Conservation (phyloP, 1,140 invertebrate genomes). For the Belonocnema kinseyi region DNA sequence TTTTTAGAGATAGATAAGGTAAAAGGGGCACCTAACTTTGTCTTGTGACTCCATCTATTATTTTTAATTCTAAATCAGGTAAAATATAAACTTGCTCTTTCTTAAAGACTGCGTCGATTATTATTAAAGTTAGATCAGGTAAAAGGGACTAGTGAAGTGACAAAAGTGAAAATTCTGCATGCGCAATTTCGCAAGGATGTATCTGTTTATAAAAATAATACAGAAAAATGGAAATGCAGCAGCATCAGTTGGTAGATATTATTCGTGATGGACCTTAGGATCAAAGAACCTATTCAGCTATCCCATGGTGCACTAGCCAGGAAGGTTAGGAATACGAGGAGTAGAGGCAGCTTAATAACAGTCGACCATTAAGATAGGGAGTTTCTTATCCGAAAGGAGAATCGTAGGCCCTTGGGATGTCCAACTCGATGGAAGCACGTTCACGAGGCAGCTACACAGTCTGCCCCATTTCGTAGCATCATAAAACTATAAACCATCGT, state of each 20-base stretch:
- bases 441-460: background rate
- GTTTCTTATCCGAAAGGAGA: conserved; percentile 9
- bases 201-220: no score
- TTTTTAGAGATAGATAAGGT: no score
- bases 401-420: conserved; percentile 4
- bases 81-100: no score
- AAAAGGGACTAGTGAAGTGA: no score
- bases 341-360: background rate
- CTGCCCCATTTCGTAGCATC: background rate
- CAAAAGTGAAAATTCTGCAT: no score
- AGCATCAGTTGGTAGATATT: background rate
- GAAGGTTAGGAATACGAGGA: background rate
- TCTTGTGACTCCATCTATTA: no score
- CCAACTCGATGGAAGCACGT: background rate
- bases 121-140: no score
- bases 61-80: no score
- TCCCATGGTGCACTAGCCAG: no score
- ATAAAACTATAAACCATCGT: conserved; percentile 10
- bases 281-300: background rate
- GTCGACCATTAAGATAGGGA: conserved; percentile 14
- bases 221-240: background rate
- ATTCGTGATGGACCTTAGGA: background rate
- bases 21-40: no score
- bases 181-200: no score
- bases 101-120: no score